These are phyloP conservation scores for Capitulum mitella DNA, from an alignment of 2,888 invertebrate genomes.

Conservation along the genomic window DNA sequence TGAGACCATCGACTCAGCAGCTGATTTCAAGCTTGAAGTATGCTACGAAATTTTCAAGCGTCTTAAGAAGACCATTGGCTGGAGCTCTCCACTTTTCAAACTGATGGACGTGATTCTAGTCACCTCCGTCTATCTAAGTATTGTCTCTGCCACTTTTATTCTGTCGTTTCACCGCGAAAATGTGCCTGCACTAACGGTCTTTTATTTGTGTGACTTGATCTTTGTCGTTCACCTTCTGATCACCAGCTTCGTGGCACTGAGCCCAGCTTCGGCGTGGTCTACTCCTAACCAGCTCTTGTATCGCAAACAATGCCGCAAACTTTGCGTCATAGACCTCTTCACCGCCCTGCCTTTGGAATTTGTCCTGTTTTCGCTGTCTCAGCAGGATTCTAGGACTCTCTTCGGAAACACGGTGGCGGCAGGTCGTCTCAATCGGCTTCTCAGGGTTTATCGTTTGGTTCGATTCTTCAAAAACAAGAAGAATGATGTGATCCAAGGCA, in stretches of 20 bases:
- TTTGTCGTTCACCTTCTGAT: background rate
- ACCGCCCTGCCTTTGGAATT: background rate
- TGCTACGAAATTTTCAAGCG: background rate
- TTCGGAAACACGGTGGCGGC: no score
- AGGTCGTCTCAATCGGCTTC: background rate
- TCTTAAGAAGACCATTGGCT: background rate
- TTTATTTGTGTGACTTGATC: background rate
- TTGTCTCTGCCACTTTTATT: background rate
- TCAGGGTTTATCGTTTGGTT: background rate
- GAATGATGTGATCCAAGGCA: background rate
- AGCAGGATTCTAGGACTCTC: background rate
- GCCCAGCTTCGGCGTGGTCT: background rate
- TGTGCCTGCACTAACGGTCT: background rate
- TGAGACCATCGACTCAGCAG: background rate
- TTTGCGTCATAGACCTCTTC: background rate
- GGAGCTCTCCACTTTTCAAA: background rate
- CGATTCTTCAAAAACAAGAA: background rate
- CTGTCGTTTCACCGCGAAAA: background rate
- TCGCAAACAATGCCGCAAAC: background rate
- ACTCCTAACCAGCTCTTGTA: background rate
- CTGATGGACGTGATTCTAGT: background rate
- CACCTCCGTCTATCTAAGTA: background rate
- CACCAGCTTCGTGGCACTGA: background rate
- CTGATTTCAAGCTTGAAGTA: background rate
- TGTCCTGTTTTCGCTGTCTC: background rate